Conservation (phyloP, 2,888 invertebrate species). For the Stenchaetothrips biformis region DNA sequence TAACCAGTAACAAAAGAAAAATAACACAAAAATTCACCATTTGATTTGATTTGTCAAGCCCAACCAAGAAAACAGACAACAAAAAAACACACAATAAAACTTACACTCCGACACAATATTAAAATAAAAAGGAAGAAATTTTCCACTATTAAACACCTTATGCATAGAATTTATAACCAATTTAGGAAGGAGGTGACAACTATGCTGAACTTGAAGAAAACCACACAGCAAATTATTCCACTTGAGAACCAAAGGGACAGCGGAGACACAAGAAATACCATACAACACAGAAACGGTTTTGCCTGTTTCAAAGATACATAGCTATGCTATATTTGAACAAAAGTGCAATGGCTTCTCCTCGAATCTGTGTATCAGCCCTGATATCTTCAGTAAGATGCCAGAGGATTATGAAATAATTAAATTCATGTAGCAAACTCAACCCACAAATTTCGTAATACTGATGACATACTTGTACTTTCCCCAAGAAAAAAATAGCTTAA, state of each 20-base stretch:
- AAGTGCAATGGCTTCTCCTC: background rate
- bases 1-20: constrained; percentile 17
- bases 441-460: constrained; percentile 13
- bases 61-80: constrained; percentile 24
- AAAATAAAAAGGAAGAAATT: background rate
- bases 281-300: too few species aligned
- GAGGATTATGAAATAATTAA: background rate
- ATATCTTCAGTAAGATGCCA: background rate
- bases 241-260: background rate
- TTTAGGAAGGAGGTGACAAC: background rate
- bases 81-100: constrained; percentile 24
- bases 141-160: background rate
- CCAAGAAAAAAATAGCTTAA: constrained; percentile 3
- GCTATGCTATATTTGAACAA: too few species aligned
- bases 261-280: background rate
- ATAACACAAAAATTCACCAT: constrained; percentile 21
- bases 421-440: background rate
- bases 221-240: background rate
- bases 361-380: background rate
- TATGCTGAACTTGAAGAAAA: background rate
- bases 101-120: constrained; percentile 17
- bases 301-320: too few species aligned
- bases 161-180: background rate
- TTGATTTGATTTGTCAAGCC: constrained; percentile 15
- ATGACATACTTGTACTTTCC: constrained; percentile 10